phyloP scores from a whole-genome alignment of 2,113 vertebrate genomes.

The Albula glossodonta region DNA sequence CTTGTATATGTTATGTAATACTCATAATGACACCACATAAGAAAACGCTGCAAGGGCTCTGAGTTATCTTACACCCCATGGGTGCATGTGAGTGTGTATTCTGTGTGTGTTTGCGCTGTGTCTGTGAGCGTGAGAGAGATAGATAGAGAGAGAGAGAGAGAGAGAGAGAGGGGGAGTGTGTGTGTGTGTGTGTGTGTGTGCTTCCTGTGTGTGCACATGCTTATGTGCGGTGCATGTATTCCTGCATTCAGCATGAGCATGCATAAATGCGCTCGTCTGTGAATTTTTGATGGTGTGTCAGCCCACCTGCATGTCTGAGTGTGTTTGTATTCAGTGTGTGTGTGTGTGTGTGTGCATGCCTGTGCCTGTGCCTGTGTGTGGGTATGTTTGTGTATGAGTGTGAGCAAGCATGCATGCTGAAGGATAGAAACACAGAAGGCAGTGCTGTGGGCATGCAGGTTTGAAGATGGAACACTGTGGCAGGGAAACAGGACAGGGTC shows the following conservation, averaged over 20 bases:
- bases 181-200: slow-evolving; percentile 17
- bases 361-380: neutral
- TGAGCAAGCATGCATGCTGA: slow-evolving; percentile 25
- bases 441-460: neutral
- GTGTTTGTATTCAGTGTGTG: slow-evolving; percentile 20
- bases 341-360: slow-evolving; percentile 14
- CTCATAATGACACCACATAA: neutral
- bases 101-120: slow-evolving; percentile 11
- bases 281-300: slow-evolving; percentile 35
- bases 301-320: neutral
- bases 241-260: too few relatives aligned
- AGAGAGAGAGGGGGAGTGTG: neutral
- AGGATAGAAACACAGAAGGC: slow-evolving; percentile 30
- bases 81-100: slow-evolving; percentile 5
- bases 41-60: neutral
- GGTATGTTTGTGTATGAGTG: slow-evolving; percentile 11
- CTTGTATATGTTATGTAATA: neutral
- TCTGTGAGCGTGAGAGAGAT: neutral
- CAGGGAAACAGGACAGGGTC: neutral
- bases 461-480: neutral
- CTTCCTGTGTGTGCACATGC: neutral
- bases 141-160: too few relatives aligned
- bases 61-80: neutral
- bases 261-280: too few relatives aligned
- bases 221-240: neutral